phyloP scores from a whole-genome alignment of 2,113 vertebrate species.

The Onychorhynchus coronatus region DNA sequence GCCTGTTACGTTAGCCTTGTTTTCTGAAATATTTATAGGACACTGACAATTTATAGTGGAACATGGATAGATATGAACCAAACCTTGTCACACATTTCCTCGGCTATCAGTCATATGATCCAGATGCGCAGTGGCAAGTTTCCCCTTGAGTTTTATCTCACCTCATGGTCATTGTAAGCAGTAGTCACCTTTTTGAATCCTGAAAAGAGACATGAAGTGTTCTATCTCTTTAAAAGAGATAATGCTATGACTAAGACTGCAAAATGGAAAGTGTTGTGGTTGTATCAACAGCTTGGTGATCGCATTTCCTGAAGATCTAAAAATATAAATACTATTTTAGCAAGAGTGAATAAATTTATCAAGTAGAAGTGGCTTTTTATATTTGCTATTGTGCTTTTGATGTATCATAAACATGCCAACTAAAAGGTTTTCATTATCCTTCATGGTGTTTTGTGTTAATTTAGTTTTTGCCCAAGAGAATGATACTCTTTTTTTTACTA shows the following conservation, averaged over 20 bases:
- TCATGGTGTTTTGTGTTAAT: not conserved
- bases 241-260: not conserved
- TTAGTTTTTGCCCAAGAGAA: not conserved
- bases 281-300: not conserved
- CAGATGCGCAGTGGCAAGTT: accelerated
- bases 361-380: not conserved
- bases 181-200: not conserved
- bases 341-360: not conserved
- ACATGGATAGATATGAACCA: not conserved
- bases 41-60: not conserved
- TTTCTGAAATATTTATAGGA: not conserved
- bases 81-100: not conserved
- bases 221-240: constrained; percentile 5
- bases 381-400: not conserved
- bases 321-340: not conserved
- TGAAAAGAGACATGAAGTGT: not conserved
- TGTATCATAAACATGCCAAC: not conserved
- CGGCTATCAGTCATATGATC: not conserved
- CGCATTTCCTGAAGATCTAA: not conserved
- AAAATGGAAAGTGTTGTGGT: not conserved
- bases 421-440: not conserved
- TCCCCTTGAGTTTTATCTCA: not conserved
- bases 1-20: accelerated
- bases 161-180: not conserved
- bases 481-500: not conserved